phyloP scores from a whole-genome alignment of 2,888 invertebrate genomes.

The Neocrepidodera transversa region DNA sequence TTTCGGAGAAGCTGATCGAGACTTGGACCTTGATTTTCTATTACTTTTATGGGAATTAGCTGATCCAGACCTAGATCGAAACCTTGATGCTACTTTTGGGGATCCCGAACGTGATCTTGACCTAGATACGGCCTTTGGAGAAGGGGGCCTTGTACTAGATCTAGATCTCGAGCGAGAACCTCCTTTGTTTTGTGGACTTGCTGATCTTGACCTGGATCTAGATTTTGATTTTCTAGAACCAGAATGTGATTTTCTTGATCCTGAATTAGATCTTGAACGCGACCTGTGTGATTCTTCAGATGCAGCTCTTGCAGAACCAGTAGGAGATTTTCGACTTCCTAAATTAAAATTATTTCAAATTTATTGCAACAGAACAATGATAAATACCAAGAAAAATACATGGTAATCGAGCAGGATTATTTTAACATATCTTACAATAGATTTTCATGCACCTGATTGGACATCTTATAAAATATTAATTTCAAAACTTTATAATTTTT shows the following conservation, averaged over 20 bases:
- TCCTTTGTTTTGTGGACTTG: slow-evolving; percentile 26
- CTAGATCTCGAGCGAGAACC: slow-evolving; percentile 33
- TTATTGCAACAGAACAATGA: too few species aligned
- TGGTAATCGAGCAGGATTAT: too few species aligned
- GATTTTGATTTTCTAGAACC: slow-evolving; percentile 41
- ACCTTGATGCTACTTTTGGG: slow-evolving; percentile 32
- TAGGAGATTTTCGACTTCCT: slow-evolving; percentile 19
- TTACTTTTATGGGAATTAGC: background rate
- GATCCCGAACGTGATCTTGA: slow-evolving; percentile 49
- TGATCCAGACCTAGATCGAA: slow-evolving; percentile 37
- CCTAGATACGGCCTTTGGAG: slow-evolving; percentile 23
- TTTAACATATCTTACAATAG: too few species aligned
- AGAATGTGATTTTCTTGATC: slow-evolving; percentile 36
- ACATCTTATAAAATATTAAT: too few species aligned
- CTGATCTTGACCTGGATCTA: slow-evolving; percentile 37
- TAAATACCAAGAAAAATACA: too few species aligned
- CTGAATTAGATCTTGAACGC: slow-evolving; percentile 35
- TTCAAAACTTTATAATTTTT: too few species aligned
- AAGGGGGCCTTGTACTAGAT: slow-evolving; percentile 20
- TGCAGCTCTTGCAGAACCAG: slow-evolving; percentile 11
- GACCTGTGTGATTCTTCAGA: slow-evolving; percentile 18
- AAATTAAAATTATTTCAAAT: background rate
- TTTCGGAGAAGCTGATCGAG: slow-evolving; percentile 1
- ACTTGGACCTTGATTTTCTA: slow-evolving; percentile 13
- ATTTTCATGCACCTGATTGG: too few species aligned